Evolutionary conservation across 2,113 vertebrate genomes (phyloP).

Genomic region (Malurus cyaneus): DNA sequence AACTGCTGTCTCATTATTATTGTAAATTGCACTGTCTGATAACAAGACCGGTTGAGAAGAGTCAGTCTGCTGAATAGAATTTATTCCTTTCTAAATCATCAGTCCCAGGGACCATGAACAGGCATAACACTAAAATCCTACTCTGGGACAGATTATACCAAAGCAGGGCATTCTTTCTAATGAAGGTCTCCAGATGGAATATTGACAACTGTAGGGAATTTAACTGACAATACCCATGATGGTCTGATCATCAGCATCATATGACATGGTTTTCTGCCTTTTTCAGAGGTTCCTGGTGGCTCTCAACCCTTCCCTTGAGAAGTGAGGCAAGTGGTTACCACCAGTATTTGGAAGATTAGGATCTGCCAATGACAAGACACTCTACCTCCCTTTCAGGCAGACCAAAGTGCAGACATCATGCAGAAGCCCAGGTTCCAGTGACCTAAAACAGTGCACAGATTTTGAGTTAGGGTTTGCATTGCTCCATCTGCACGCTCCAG

Average conservation of each 20-base stretch:
- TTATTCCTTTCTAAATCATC: too few relatives aligned
- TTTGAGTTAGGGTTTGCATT: neutral
- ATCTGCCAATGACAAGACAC: neutral
- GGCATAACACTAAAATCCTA: constrained; percentile 21
- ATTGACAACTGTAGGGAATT: neutral
- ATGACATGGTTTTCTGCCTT: neutral
- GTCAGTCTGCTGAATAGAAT: neutral
- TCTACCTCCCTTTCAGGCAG: neutral
- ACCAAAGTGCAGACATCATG: neutral
- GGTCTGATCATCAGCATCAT: neutral
- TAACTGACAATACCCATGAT: neutral
- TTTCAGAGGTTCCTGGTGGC: neutral
- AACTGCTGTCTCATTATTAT: neutral
- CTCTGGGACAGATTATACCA: neutral
- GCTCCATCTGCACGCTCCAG: accelerated
- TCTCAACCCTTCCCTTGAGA: neutral
- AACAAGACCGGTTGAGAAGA: constrained; percentile 23
- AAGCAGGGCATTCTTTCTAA: constrained; percentile 12
- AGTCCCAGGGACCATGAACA: neutral
- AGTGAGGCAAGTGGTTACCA: neutral
- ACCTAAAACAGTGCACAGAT: neutral
- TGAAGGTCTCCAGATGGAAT: neutral
- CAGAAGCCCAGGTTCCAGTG: neutral
- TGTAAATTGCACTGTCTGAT: constrained; percentile 21
- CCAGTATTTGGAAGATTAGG: neutral